Evolutionary conservation across 2,888 invertebrate genomes (phyloP).

Genomic region (Drosophila neoperkinsi): DNA sequence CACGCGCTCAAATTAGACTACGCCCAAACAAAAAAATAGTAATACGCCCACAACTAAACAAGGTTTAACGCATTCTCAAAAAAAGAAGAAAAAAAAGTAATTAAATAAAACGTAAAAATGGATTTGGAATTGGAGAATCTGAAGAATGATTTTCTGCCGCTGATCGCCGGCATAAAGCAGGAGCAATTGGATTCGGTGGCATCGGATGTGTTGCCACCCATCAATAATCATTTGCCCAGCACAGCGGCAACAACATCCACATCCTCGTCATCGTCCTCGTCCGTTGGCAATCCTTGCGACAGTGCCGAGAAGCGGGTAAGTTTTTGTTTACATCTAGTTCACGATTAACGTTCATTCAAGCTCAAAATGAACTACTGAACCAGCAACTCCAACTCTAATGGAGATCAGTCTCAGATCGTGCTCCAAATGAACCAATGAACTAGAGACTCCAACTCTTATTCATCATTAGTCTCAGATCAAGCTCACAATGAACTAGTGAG

Average conservation of each 20-base stretch:
- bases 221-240: constrained; percentile 65
- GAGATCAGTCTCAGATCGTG: constrained; percentile 9
- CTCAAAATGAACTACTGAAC: not conserved
- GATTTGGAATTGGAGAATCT: constrained; percentile 84
- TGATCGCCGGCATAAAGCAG: constrained; percentile 84
- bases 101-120: constrained; percentile 63
- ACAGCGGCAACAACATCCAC: constrained; percentile 75
- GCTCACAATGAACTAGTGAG: not conserved
- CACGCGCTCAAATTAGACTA: constrained; percentile 56
- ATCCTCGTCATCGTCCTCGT: constrained; percentile 75
- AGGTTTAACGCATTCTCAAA: constrained; percentile 21
- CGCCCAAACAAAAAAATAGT: constrained; percentile 19
- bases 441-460: not conserved
- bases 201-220: constrained; percentile 69
- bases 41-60: constrained; percentile 11
- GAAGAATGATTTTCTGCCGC: constrained; percentile 84
- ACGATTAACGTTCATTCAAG: not conserved
- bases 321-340: not conserved
- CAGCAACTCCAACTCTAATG: not conserved
- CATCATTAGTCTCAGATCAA: not conserved
- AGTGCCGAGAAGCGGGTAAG: constrained; percentile 85
- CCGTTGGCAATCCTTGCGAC: constrained; percentile 85
- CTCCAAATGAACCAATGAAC: not conserved
- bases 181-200: constrained; percentile 83
- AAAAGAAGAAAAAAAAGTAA: constrained; percentile 5